Conservation (phyloP, 2,797 vertebrate genomes). For the Coregonus suidteri region DNA sequence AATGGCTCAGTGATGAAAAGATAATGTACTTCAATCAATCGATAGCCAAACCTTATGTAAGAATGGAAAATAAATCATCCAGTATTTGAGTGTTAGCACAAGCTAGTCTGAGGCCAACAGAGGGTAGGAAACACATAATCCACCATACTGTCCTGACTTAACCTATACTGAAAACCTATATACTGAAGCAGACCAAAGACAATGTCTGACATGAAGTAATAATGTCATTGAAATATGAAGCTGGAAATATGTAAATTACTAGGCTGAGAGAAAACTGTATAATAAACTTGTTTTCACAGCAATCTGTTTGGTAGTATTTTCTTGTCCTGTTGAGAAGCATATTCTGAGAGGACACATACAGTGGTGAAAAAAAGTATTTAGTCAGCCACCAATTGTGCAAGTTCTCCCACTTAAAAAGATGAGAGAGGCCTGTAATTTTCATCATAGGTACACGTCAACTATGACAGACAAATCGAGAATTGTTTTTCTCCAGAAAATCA, state of each 20-base stretch:
- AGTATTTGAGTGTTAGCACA: slow-evolving; percentile 45
- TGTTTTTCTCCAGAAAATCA: too few species aligned
- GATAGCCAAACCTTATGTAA: slow-evolving; percentile 37
- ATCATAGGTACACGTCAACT: too few species aligned
- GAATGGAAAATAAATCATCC: slow-evolving; percentile 20
- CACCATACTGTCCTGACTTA: too few species aligned
- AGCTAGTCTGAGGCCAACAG: background rate
- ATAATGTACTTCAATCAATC: slow-evolving; percentile 52
- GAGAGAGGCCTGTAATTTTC: too few species aligned
- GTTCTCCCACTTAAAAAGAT: too few species aligned
- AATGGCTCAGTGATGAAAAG: slow-evolving; percentile 39
- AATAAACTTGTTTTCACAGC: slow-evolving; percentile 68
- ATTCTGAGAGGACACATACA: slow-evolving; percentile 78
- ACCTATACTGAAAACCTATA: background rate
- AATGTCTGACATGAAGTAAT: background rate
- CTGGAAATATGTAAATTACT: slow-evolving; percentile 37
- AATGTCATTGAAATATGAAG: slow-evolving; percentile 16
- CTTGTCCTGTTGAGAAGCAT: slow-evolving; percentile 82
- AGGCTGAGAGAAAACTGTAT: slow-evolving; percentile 43
- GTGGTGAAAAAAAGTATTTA: too few species aligned
- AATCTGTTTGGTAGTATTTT: slow-evolving; percentile 80
- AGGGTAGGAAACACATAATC: background rate
- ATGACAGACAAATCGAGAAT: too few species aligned
- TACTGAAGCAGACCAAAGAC: background rate
- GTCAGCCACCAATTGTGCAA: too few species aligned